Base-by-base conservation (phyloP, 2,888 invertebrate genomes). In the Limenitis camilla region DNA sequence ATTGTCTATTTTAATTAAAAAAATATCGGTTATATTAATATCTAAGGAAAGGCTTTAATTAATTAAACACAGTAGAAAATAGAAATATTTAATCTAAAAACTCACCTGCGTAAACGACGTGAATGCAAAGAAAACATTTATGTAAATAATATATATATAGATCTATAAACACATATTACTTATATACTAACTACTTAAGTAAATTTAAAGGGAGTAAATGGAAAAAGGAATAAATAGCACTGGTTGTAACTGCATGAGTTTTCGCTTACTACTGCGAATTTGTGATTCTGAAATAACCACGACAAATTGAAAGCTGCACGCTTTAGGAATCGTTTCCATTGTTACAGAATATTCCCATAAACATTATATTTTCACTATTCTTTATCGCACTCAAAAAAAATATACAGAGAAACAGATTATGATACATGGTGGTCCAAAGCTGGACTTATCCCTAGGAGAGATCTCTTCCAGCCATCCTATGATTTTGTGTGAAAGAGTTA, bases 51-150 rank as follows among this genome's bases (percentile, higher is more conserved):
- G n/a, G n/a, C n/a, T n/a, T n/a, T n/a, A n/a, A n/a, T n/a, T n/a
- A n/a, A n/a, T n/a, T n/a, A n/a, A n/a, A n/a, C n/a, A n/a, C n/a
- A n/a, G n/a, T n/a, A n/a, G n/a, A n/a, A n/a, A n/a, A n/a, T n/a
- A n/a, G n/a, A n/a, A n/a, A n/a, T n/a, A n/a, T n/a, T n/a, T n/a
- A 19, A 19, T 19, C 19, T 19, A 19, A 36, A n/a, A 32, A 33
- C 52, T 50, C 48, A 85, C 86, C 85, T 79, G 71, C 84, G 81
- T 69, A 85, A 72, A 63, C 78, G 69, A 55, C 71, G 71, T 52
- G 83, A 79, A 68, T 76, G 77, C 66, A 78, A 72, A 71, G 77
- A 69, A 77, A 85, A 84, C 86, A 86, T 86, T 76, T 75, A 73
- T 66, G 71, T 70, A 66, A 65, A 62, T 67, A 65, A 28, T 30